Evolutionary conservation across 2,888 invertebrate species (phyloP), one percentile per base, ranked within the genome.

Genomic region (Nomada hirtipes): DNA sequence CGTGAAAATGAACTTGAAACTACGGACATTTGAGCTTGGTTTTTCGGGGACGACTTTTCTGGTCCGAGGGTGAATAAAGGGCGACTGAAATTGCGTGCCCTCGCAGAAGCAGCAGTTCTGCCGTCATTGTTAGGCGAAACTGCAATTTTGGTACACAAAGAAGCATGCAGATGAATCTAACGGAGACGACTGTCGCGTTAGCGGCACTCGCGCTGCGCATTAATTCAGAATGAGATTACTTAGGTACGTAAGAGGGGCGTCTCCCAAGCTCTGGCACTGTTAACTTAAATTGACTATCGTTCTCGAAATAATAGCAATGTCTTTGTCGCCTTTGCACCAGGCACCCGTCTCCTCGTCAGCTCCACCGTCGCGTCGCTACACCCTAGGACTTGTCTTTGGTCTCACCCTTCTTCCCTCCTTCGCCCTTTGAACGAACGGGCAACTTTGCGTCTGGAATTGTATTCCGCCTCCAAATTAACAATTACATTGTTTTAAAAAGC

Each of bases 281-380:
- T 89, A 89, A 89, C 86, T 89, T 87, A 88, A 90, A 90, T 90
- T 89, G 91, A 91, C 89, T 91, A 89, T 90, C 89, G 84, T 88
- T 90, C 88, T 87, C 86, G 86, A 89, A 89, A 88, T 89, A 89
- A 89, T 87, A 84, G 86, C 85, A 69, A 79, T 76, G 86, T 87
- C 88, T 88, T 86, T 80, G 85, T 85, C 86, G 84, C 84, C 78
- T 87, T 89, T 86, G 79, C 86, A 53, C 76, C 60, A 57, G 68
- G 72, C 74, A 65, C 68, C 79, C 73, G 79, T 47, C 82, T 82
- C 75, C 83, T 83, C 82, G 71, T 84, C 86, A 83, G 78, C 71
- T 79, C 77, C 52, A 65, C 81, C 74, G 76, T 82, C 65, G 42
- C 57, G 78, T 77, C 69, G 55, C 60, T 75, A 29, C 42, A 59